A percentile compares a stretch with the other conserved stretches of the same genome.
Conservation (phyloP, 2,797 vertebrate species). For the Karalla daura region DNA sequence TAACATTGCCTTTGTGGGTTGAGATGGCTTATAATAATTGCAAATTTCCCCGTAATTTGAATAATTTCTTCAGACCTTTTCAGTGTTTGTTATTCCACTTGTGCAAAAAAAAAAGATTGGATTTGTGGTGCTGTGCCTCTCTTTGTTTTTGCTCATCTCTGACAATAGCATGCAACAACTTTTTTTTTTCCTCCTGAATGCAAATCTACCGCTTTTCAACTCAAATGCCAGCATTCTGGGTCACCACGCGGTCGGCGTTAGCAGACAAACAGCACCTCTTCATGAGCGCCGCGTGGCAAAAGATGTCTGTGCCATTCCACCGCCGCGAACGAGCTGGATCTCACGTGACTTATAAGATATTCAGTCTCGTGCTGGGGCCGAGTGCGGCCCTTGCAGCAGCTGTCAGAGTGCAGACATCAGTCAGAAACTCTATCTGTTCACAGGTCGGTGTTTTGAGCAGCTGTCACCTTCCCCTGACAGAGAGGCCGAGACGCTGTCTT, state of each 20-base stretch:
- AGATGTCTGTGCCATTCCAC: too few relatives aligned
- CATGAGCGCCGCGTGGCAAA: too few relatives aligned
- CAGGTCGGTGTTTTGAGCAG: slow-evolving; percentile 59
- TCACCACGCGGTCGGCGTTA: slow-evolving; percentile 25
- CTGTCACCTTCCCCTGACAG: slow-evolving; percentile 51
- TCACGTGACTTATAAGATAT: slow-evolving; percentile 48
- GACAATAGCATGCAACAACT: slow-evolving; percentile 56
- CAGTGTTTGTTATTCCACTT: slow-evolving; percentile 59
- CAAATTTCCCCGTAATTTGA: slow-evolving; percentile 78
- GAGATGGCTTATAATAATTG: slow-evolving; percentile 80
- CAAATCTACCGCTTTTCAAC: slow-evolving; percentile 61
- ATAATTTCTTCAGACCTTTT: slow-evolving; percentile 75
- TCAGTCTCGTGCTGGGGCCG: slow-evolving; percentile 36
- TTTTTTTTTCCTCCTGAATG: slow-evolving; percentile 62
- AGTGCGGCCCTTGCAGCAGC: slow-evolving; percentile 37
- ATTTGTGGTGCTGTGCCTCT: slow-evolving; percentile 56
- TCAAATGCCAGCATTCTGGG: slow-evolving; percentile 55
- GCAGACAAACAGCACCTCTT: slow-evolving; percentile 27
- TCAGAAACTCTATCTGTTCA: slow-evolving; percentile 41
- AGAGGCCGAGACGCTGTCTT: slow-evolving; percentile 29
- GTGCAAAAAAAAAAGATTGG: slow-evolving; percentile 62
- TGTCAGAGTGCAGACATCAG: slow-evolving; percentile 54
- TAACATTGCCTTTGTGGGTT: slow-evolving; percentile 72
- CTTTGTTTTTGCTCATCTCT: slow-evolving; percentile 66
- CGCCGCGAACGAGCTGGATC: slow-evolving; percentile 1